A percentile compares a stretch with the other conserved stretches of the same genome.
These are phyloP conservation scores for Gisinianus flammeolus DNA, from an alignment of 2,888 invertebrate species.

Conservation along the genomic window DNA sequence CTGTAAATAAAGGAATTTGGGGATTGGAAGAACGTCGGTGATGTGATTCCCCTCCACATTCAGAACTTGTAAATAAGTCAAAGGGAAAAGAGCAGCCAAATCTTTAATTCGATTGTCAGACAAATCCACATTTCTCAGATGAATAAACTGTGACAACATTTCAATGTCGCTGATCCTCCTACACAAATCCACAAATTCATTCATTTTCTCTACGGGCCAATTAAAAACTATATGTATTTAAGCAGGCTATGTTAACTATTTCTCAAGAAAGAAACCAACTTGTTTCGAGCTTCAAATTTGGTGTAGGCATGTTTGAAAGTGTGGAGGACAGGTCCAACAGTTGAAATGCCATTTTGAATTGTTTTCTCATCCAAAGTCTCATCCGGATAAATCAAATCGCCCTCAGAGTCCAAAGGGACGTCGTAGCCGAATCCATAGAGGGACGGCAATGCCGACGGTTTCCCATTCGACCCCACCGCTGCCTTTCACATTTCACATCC, in stretches of 20 bases:
- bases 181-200: not conserved
- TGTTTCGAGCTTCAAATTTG: conserved; percentile 20
- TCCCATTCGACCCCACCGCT: not conserved
- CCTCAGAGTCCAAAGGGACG: conserved; percentile 16
- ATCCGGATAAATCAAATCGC: conserved; percentile 26
- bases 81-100: not conserved
- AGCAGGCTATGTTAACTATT: not conserved
- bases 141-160: conserved; percentile 29
- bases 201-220: no score
- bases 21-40: not conserved
- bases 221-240: no score
- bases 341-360: not conserved
- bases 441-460: not conserved
- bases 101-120: conserved; percentile 24
- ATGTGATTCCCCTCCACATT: conserved; percentile 34
- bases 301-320: conserved; percentile 32
- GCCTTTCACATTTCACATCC: no score
- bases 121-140: conserved; percentile 26
- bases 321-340: conserved; percentile 13
- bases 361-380: conserved; percentile 16
- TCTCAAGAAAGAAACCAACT: not conserved
- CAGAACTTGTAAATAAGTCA: conserved; percentile 33
- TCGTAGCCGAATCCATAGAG: conserved; percentile 21
- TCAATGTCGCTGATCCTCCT: conserved; percentile 31
- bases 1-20: conserved; percentile 28